Percentiles rank a stretch among this genome's conserved stretches.
These are phyloP conservation scores for Anagrus nilaparvatae DNA, from an alignment of 1,140 invertebrate species.

Conservation along the genomic window DNA sequence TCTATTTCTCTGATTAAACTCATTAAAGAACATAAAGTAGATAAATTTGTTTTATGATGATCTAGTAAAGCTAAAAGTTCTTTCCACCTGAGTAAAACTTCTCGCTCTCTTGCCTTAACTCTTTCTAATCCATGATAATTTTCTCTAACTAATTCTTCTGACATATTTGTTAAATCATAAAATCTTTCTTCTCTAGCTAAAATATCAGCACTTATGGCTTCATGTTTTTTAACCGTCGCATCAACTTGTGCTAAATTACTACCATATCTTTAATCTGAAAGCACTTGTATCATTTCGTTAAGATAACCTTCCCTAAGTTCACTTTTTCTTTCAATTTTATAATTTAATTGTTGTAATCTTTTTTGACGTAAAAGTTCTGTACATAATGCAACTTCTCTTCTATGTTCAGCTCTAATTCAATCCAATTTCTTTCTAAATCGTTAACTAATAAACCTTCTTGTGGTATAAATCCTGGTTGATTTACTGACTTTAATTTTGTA, in stretches of 20 bases:
- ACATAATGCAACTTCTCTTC: conserved; percentile 82
- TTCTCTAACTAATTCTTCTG: conserved; percentile 79
- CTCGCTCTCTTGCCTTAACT: conserved; percentile 71
- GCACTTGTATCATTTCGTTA: conserved; percentile 95
- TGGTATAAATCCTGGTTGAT: conserved; percentile 81
- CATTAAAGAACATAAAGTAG: conserved; percentile 67
- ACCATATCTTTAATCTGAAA: conserved; percentile 85
- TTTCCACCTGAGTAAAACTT: conserved; percentile 82
- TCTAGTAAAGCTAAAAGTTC: conserved; percentile 76
- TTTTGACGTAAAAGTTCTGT: conserved; percentile 89
- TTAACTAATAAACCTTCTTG: conserved; percentile 85
- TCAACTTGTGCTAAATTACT: conserved; percentile 88
- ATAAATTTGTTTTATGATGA: conserved; percentile 74
- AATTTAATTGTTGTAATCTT: conserved; percentile 86
- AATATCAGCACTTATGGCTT: conserved; percentile 96
- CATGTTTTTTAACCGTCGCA: conserved; percentile 95
- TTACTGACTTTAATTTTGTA: conserved; percentile 86
- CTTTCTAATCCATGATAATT: conserved; percentile 84
- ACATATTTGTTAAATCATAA: conserved; percentile 84
- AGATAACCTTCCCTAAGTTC: conserved; percentile 86
- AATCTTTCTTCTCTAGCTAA: conserved; percentile 89
- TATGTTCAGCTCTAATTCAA: conserved; percentile 89
- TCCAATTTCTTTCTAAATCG: conserved; percentile 90
- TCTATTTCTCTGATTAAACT: conserved; percentile 85
- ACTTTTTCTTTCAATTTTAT: conserved; percentile 92